Conservation (phyloP, 2,113 vertebrate species). For the Mesembrinibis cayennensis region DNA sequence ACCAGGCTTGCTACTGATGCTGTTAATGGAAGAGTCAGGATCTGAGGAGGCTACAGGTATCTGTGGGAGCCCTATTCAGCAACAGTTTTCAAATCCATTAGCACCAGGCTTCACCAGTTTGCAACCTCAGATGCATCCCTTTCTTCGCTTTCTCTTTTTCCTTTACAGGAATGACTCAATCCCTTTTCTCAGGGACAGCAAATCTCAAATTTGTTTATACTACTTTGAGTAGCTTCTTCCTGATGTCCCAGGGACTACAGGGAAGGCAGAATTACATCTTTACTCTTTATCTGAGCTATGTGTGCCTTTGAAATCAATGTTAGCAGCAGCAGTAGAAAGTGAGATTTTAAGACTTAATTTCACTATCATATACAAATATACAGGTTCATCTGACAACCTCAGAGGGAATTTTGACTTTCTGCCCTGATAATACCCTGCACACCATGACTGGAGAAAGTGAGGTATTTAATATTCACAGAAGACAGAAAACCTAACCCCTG, state of each 20-base stretch:
- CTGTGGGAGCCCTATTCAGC: not conserved
- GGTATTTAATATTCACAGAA: not conserved
- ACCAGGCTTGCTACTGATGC: not conserved
- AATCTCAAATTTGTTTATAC: not conserved
- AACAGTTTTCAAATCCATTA: not conserved
- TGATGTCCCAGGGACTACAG: not conserved
- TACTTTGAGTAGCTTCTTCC: not conserved
- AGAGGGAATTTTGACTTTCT: conserved; percentile 10
- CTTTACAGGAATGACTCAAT: not conserved
- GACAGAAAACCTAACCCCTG: not conserved
- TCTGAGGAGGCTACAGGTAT: not conserved
- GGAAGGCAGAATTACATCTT: not conserved
- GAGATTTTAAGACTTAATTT: conserved; percentile 32
- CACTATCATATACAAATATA: conserved; percentile 18
- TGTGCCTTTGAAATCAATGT: conserved; percentile 38
- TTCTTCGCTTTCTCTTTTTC: not conserved
- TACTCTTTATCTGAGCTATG: not conserved
- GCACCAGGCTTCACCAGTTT: not conserved
- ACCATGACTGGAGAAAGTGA: not conserved
- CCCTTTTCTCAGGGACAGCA: not conserved
- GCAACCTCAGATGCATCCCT: not conserved
- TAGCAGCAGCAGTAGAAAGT: not conserved
- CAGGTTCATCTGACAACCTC: not conserved
- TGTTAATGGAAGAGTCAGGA: not conserved
- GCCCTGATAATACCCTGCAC: not conserved